Evolutionary conservation across 2,888 invertebrate genomes (phyloP), one percentile per base, ranked within the genome.

Genomic region (Rhyacophila evoluta): DNA sequence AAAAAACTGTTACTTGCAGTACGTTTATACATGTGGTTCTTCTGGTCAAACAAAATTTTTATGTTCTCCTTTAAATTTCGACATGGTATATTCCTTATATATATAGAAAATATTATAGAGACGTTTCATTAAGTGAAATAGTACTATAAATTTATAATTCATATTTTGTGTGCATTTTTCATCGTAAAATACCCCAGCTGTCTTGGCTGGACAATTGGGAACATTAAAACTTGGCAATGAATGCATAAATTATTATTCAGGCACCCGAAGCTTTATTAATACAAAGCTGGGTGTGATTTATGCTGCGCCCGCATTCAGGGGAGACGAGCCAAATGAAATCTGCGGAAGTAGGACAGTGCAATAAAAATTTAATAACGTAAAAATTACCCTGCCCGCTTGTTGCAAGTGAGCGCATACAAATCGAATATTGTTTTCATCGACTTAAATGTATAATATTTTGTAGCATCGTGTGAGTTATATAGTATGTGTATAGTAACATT

Each of bases 351-450:
- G 28, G 67, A 74, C 33, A 74, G 19, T 19, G 33, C 37, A 74
- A 74, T 74, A 74, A 74, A 74, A 74, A 33, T 74, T 67, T 67
- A 74, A 28, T 74, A 74, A 67, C 37, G 67, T 33, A 74, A 33
- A 33, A 11, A 55, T 25, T 55, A 55, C 55, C 0, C 25, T 25
- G 15, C 2, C 19, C 25, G 25, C 25, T 12, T 6, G 8, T 8
- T 55, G 25, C 8, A 19, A 55, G 15, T 55, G 19, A 1, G 25
- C 39, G 10, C 55, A 19, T 55, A 55, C 19, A 55, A 19, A 55
- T 25, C 10, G 55, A 55, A 15, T 6, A 55, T 19, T 25, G 5
- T 55, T 25, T 25, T n/a, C n/a, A n/a, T n/a, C n/a, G n/a, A n/a
- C n/a, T 11, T 38, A 11, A 1, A n/a, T 38, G 38, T 38, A 38